A percentile compares a stretch with the other conserved stretches of the same genome.
Evolutionary conservation across 2,797 vertebrate genomes (phyloP).

Genomic region (Falco columbarius): DNA sequence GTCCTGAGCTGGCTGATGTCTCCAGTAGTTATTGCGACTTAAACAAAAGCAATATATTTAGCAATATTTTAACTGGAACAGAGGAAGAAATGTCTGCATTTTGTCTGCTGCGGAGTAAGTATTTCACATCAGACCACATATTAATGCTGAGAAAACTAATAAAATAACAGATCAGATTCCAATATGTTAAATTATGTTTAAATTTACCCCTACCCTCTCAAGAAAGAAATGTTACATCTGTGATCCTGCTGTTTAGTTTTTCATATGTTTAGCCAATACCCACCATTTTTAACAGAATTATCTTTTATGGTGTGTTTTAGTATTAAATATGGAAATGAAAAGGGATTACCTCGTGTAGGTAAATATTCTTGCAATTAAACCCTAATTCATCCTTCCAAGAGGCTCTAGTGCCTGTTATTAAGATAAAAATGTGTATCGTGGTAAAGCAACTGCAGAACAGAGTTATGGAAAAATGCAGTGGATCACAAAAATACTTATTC

Average conservation of each 20-base stretch:
- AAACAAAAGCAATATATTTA: slow-evolving; percentile 3
- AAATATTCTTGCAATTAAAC: not conserved
- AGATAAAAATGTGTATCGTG: not conserved
- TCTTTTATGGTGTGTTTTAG: not conserved
- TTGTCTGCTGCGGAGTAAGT: not conserved
- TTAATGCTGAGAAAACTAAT: not conserved
- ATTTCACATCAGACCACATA: not conserved
- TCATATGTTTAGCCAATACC: not conserved
- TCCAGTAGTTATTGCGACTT: not conserved
- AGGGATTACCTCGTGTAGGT: not conserved
- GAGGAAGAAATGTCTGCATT: not conserved
- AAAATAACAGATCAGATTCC: not conserved
- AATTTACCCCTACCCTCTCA: not conserved
- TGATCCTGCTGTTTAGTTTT: not conserved
- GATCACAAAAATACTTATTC: not conserved
- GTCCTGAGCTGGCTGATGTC: not conserved
- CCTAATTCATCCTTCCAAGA: not conserved
- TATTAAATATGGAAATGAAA: not conserved
- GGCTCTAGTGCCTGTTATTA: not conserved
- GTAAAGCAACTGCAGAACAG: not conserved
- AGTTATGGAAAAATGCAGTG: not conserved
- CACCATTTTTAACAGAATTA: not conserved
- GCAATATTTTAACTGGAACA: slow-evolving; percentile 4
- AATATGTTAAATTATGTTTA: not conserved
- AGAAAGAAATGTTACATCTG: not conserved